Evolutionary conservation across 2,113 vertebrate species (phyloP), one percentile per base, ranked within the genome.

Genomic region (Chascanopsetta lugubris): DNA sequence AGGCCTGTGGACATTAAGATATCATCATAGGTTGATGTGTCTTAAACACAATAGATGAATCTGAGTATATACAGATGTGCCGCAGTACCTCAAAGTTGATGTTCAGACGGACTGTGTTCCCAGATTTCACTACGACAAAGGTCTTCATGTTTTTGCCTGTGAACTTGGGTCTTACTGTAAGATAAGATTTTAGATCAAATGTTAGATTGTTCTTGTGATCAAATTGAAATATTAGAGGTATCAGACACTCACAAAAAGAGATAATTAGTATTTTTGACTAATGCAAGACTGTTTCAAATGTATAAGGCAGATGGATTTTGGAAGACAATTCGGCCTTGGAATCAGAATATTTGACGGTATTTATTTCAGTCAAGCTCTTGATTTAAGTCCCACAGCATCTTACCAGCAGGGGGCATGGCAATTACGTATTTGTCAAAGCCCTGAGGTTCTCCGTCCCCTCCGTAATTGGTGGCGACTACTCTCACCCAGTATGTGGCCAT

Each of bases 11-110:
- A 61, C 12, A 40, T 38, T 67, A 34, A 13, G 15, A 27, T 29
- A 5, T 11, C n/a, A 38, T 38, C 1, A 30, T 11, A 1, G 11
- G n/a, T 8, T 45, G 18, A 45, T 42, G 2, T 40, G n/a, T 8
- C n/a, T n/a, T 11, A 18, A 38, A 17, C 10, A 12, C n/a, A n/a
- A n/a, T n/a, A n/a, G n/a, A n/a, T n/a, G n/a, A n/a, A n/a, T n/a
- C n/a, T n/a, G n/a, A n/a, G n/a, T n/a, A n/a, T n/a, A n/a, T n/a
- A n/a, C 21, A 18, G 8, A 0, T 38, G 0, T 48, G 7, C 29
- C 20, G 53, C 83, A 80, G 1, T 87, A 97, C 96, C 90, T 96
- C 92, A 79, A 95, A 97, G 48, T 84, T 85, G 62, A 95, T 79
- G 34, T 90, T 92, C 72, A 94, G 86, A 3, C 87, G 88, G n/a